phyloP scores from a whole-genome alignment of 2,888 invertebrate species.

The Patella depressa region DNA sequence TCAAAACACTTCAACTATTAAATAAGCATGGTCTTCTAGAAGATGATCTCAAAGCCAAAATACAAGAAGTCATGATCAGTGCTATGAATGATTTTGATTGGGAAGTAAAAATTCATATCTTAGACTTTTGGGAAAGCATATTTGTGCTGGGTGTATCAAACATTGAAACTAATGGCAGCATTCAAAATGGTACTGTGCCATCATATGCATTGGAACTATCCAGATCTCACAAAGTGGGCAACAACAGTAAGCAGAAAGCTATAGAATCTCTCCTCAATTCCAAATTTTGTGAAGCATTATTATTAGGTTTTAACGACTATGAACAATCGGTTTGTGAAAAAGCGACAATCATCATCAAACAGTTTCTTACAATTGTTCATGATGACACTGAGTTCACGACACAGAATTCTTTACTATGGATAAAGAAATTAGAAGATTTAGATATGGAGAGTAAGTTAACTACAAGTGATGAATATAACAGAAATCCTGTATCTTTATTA shows the following conservation, averaged over 20 bases:
- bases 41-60: neutral
- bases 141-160: conserved; percentile 11
- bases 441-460: conserved; percentile 1
- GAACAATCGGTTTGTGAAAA: conserved; percentile 38
- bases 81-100: conserved; percentile 58
- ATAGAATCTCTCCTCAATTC: neutral
- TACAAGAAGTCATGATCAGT: conserved; percentile 21
- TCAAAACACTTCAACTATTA: conserved; percentile 35
- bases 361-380: neutral
- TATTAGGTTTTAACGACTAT: conserved; percentile 33
- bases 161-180: neutral
- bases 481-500: conserved; percentile 39
- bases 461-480: conserved; percentile 38
- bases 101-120: conserved; percentile 55
- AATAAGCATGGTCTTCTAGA: conserved; percentile 3
- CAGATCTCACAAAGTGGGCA: neutral
- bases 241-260: neutral
- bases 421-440: neutral
- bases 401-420: neutral
- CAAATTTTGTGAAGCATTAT: conserved; percentile 22
- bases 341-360: conserved; percentile 30
- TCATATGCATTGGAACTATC: neutral
- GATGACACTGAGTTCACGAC: neutral
- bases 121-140: conserved; percentile 45
- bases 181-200: neutral